Conservation (phyloP, 2,797 vertebrate genomes). For the Alcedo quadribrachys region DNA sequence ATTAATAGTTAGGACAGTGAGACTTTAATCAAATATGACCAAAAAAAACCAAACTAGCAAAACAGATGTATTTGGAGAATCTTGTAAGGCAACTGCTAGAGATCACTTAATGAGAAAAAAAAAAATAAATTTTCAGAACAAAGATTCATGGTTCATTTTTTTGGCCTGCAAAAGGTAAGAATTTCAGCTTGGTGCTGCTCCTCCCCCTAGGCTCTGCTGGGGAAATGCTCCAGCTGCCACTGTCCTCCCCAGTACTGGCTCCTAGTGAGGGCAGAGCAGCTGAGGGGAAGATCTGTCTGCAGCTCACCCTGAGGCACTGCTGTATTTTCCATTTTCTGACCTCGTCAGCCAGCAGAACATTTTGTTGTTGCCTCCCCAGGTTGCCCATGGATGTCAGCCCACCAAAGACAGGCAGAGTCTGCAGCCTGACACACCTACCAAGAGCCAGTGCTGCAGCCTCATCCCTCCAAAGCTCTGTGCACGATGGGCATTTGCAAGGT, state of each 20-base stretch:
- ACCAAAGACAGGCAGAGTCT: neutral
- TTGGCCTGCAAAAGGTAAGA: neutral
- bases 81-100: neutral
- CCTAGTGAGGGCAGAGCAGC: neutral
- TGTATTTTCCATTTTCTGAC: neutral
- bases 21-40: conserved; percentile 53
- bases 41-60: neutral
- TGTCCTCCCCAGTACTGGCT: neutral
- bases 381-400: neutral
- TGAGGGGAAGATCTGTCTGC: neutral
- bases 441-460: rapidly evolving
- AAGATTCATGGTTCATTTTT: neutral
- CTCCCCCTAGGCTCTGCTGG: neutral
- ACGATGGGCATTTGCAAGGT: neutral
- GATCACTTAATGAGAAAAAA: neutral
- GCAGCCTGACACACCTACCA: neutral
- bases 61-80: conserved; percentile 22
- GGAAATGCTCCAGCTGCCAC: rapidly evolving
- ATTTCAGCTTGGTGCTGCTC: neutral
- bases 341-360: neutral
- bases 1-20: conserved; percentile 65
- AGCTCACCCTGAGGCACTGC: neutral
- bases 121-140: neutral
- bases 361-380: neutral
- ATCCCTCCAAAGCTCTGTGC: rapidly evolving